phyloP scores from a whole-genome alignment of 1,140 invertebrate genomes.

The Drosophila mojavensis region DNA sequence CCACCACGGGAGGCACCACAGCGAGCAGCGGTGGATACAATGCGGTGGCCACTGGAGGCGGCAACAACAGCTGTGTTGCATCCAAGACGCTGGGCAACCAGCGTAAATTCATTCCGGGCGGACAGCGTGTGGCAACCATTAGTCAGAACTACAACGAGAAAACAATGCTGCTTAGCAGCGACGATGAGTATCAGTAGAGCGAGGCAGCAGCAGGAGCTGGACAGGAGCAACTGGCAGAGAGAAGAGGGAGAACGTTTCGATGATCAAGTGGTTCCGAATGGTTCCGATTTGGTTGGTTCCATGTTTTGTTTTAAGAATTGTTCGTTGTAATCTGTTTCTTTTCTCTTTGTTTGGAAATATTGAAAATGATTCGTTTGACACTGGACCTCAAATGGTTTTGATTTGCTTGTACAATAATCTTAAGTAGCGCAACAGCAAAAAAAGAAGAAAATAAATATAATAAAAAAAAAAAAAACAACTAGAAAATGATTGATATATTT shows the following conservation, averaged over 20 bases:
- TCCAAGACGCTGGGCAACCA: conserved; percentile 83
- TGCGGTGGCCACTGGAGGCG: conserved; percentile 76
- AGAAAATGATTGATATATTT: conserved; percentile 53
- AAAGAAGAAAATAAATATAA: conserved; percentile 16
- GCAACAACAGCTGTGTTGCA: conserved; percentile 75
- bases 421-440: conserved; percentile 62
- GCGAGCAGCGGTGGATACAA: conserved; percentile 65
- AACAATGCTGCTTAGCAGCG: conserved; percentile 97
- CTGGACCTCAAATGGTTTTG: conserved; percentile 36
- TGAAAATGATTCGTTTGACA: conserved; percentile 27
- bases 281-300: background rate
- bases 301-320: conserved; percentile 48
- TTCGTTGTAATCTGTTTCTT: conserved; percentile 35
- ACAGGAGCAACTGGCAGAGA: conserved; percentile 3
- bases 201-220: conserved; percentile 86
- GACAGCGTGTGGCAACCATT: conserved; percentile 90
- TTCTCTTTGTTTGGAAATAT: conserved; percentile 25
- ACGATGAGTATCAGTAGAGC: conserved; percentile 96
- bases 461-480: conserved; percentile 16
- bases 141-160: conserved; percentile 96
- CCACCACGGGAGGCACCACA: conserved; percentile 20
- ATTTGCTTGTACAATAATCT: conserved; percentile 77
- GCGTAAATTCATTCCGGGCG: conserved; percentile 85
- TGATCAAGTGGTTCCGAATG: conserved; percentile 5
- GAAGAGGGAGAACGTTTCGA: background rate